Percentiles rank a stretch among this genome's conserved stretches.
Evolutionary conservation across 2,797 vertebrate genomes (phyloP).

Genomic region (Cuculus canorus): DNA sequence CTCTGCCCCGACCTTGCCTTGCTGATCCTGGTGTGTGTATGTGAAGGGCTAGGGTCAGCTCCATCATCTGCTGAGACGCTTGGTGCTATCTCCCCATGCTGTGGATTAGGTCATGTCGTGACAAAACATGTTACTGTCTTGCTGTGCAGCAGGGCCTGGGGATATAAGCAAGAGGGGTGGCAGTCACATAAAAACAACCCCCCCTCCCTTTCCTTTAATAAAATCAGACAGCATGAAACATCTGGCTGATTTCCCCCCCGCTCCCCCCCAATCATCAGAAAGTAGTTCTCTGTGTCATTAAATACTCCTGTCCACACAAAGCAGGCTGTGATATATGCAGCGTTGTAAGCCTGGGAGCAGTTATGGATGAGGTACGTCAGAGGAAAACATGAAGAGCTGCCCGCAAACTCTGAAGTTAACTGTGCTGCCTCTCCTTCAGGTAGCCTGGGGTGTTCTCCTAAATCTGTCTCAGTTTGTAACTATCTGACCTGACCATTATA

Average conservation of each 20-base stretch:
- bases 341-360: background rate
- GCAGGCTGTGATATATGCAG: background rate
- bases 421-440: background rate
- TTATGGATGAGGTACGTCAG: background rate
- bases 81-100: background rate
- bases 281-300: slow-evolving; percentile 42
- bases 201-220: slow-evolving; percentile 7
- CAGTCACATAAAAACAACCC: background rate
- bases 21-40: background rate
- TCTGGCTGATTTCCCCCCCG: slow-evolving; percentile 33
- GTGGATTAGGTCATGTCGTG: background rate
- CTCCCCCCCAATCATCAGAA: background rate
- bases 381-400: slow-evolving; percentile 18
- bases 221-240: slow-evolving; percentile 62
- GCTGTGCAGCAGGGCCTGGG: background rate
- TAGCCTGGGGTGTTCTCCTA: background rate
- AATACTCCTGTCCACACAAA: background rate
- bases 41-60: background rate
- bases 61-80: background rate
- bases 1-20: background rate
- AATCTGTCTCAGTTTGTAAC: background rate
- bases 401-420: slow-evolving; percentile 30
- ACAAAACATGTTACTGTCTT: background rate
- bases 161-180: background rate
- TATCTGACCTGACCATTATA: background rate